Evolutionary conservation across 2,113 vertebrate genomes (phyloP).

Genomic region (Epinephelus cyanopodus): DNA sequence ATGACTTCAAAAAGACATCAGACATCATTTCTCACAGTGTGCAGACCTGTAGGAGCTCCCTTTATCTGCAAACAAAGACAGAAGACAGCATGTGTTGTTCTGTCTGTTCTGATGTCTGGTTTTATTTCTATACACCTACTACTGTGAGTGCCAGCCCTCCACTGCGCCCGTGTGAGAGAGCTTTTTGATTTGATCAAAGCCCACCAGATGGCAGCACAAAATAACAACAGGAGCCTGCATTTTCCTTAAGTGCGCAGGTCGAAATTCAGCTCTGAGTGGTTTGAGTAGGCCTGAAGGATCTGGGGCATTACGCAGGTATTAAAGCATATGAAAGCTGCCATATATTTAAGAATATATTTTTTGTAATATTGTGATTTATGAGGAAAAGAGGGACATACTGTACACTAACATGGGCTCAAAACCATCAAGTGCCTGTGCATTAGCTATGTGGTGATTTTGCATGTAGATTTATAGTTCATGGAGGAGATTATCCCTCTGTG

Average conservation of each 20-base stretch:
- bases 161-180: not conserved
- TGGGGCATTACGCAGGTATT: not conserved
- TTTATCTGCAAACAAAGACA: conserved; percentile 20
- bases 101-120: not conserved
- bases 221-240: conserved; percentile 18
- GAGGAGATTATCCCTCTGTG: fast-evolving
- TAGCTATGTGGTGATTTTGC: not conserved
- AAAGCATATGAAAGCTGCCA: not conserved
- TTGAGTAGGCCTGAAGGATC: not conserved
- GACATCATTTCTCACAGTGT: not conserved
- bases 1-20: not conserved
- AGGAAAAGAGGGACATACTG: not conserved
- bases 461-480: not conserved
- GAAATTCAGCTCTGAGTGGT: conserved; percentile 1
- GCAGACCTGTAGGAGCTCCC: not conserved
- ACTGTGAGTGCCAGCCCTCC: not conserved
- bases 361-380: not conserved
- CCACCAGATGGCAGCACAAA: conserved; percentile 78
- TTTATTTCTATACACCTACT: not conserved
- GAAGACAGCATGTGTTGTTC: not conserved
- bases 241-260: not conserved
- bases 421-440: not conserved
- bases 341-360: not conserved
- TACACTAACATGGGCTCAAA: not conserved
- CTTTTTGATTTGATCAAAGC: conserved; percentile 17